phyloP scores from a whole-genome alignment of 2,113 vertebrate genomes.

The Halcyon senegalensis region DNA sequence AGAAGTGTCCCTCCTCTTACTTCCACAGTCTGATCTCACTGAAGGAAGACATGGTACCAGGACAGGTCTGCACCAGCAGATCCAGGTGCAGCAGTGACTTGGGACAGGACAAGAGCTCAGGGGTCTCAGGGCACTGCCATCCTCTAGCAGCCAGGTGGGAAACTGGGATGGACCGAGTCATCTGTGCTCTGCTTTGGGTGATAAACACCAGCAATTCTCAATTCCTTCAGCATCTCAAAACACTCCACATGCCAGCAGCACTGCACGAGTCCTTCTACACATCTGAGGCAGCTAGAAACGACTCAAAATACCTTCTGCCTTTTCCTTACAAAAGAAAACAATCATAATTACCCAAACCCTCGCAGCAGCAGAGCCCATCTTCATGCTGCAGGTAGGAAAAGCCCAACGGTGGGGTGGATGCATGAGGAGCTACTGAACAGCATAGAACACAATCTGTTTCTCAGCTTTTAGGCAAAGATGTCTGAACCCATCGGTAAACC shows the following conservation, averaged over 20 bases:
- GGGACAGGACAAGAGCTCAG: background rate
- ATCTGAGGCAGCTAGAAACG: accelerated
- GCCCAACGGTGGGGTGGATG: background rate
- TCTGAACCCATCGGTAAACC: background rate
- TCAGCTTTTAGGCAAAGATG: background rate
- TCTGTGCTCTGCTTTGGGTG: background rate
- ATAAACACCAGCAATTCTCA: background rate
- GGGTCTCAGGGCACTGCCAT: accelerated
- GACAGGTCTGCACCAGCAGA: background rate
- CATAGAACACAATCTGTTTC: background rate
- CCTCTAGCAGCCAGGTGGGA: background rate
- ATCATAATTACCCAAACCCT: background rate
- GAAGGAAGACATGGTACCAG: background rate
- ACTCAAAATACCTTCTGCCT: background rate
- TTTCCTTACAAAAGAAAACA: background rate
- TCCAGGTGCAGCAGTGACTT: background rate
- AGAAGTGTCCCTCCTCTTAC: background rate
- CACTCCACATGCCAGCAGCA: background rate
- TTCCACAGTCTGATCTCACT: background rate
- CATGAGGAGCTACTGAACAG: background rate
- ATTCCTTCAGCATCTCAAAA: background rate
- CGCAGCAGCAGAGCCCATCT: background rate
- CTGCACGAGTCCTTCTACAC: background rate
- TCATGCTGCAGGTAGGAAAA: background rate
- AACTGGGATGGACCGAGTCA: background rate